Percentiles rank a stretch among this genome's conserved stretches.
phyloP scores from a whole-genome alignment of 1,140 invertebrate genomes.

The Hyphantria cunea region DNA sequence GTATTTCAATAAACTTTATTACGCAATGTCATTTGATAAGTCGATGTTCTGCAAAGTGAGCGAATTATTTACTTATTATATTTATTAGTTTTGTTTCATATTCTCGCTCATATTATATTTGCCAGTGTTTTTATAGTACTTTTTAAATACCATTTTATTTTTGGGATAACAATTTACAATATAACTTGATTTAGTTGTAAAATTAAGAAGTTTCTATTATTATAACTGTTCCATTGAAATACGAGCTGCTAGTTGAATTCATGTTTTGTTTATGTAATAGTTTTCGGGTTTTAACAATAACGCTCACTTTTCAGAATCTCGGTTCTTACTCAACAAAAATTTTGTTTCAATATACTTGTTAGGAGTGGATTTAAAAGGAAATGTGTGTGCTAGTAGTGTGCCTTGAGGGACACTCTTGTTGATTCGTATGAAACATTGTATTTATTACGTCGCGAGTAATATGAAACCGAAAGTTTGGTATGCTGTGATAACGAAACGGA shows the following conservation, averaged over 20 bases:
- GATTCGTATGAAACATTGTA: conserved; percentile 24
- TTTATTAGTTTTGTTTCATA: too few relatives aligned
- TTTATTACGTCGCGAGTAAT: conserved; percentile 7
- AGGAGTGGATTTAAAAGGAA: conserved; percentile 19
- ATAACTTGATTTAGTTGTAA: neutral
- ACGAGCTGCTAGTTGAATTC: too few relatives aligned
- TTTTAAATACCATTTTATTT: too few relatives aligned
- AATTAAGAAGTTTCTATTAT: too few relatives aligned
- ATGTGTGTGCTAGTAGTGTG: conserved; percentile 56
- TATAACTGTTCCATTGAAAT: too few relatives aligned
- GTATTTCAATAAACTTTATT: conserved; percentile 26
- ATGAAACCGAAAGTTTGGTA: conserved; percentile 12
- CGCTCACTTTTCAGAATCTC: conserved; percentile 14
- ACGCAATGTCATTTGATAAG: conserved; percentile 14
- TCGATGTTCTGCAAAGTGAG: conserved; percentile 11
- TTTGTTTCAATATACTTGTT: conserved; percentile 9
- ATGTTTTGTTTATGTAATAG: too few relatives aligned
- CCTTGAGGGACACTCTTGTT: conserved; percentile 53
- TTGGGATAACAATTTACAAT: too few relatives aligned
- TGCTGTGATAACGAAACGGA: conserved; percentile 27
- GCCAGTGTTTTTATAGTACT: too few relatives aligned
- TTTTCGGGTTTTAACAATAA: neutral
- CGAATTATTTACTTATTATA: neutral
- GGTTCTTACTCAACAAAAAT: conserved; percentile 18
- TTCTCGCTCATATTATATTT: too few relatives aligned